A percentile compares a stretch with the other conserved stretches of the same genome.
Conservation (phyloP, 2,797 vertebrate species). For the Spondyliosoma cantharus region DNA sequence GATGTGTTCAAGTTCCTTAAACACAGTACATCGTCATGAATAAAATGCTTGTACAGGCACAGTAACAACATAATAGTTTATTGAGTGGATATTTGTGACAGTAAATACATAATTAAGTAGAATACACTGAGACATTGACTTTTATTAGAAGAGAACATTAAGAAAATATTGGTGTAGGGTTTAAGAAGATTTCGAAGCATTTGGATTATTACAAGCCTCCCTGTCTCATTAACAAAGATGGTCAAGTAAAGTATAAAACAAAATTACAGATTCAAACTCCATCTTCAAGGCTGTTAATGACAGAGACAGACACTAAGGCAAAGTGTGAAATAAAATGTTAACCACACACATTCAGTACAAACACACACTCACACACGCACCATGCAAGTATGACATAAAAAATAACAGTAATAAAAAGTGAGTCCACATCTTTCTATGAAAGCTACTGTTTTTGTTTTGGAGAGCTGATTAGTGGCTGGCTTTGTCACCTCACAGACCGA, state of each 20-base stretch:
- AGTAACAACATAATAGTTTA: constrained; percentile 64
- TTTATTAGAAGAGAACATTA: constrained; percentile 67
- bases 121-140: constrained; percentile 45
- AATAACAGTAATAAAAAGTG: constrained; percentile 9
- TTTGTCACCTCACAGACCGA: constrained; percentile 25
- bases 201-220: constrained; percentile 55
- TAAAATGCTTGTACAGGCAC: constrained; percentile 17
- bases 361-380: constrained; percentile 18
- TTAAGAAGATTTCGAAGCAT: constrained; percentile 54
- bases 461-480: constrained; percentile 24
- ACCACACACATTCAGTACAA: constrained; percentile 13
- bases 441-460: constrained; percentile 12
- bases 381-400: constrained; percentile 35
- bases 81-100: constrained; percentile 65
- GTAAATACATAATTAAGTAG: constrained; percentile 62
- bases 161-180: constrained; percentile 56
- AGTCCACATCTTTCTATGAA: constrained; percentile 42
- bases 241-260: constrained; percentile 48
- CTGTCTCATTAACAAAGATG: constrained; percentile 60
- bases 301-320: constrained; percentile 53
- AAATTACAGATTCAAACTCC: constrained; percentile 39
- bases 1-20: not conserved
- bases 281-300: constrained; percentile 40
- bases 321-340: constrained; percentile 26
- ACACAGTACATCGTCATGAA: not conserved